Percentiles rank a stretch among this genome's conserved stretches.
Conservation (phyloP, 53 echinoderm and acorn worm species). For the Echinarachnius parma region DNA sequence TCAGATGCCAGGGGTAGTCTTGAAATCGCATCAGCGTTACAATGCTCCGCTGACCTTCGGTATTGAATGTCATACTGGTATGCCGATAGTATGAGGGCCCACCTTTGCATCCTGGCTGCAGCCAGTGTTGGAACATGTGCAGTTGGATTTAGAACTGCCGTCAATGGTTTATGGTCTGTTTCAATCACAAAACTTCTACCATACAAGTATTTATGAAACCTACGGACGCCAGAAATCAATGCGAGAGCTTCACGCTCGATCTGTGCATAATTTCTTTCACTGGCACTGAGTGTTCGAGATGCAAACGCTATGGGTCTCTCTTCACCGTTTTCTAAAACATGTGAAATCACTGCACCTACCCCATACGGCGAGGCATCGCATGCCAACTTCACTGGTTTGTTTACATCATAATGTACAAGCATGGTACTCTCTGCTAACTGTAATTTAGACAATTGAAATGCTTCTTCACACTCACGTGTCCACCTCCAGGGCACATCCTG, state of each 20-base stretch:
- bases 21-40: constrained; percentile 6
- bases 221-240: background rate
- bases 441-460: background rate
- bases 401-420: constrained; percentile 28
- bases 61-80: constrained; percentile 9
- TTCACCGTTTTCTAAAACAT: constrained; percentile 37
- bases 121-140: background rate
- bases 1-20: background rate
- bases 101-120: background rate
- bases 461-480: background rate
- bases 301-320: constrained; percentile 46
- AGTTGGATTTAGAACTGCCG: background rate
- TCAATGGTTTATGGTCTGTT: constrained; percentile 6
- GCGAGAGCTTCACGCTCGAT: background rate
- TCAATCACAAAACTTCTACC: background rate
- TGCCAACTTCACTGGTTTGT: constrained; percentile 14
- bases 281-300: no score
- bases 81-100: background rate
- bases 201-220: constrained; percentile 23
- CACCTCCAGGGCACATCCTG: constrained; percentile 49
- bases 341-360: constrained; percentile 42
- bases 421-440: background rate
- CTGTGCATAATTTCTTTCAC: background rate
- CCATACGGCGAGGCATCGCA: constrained; percentile 35
- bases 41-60: constrained; percentile 17